Conservation (phyloP, 2,797 vertebrate species). For the Iguana delicatissima region DNA sequence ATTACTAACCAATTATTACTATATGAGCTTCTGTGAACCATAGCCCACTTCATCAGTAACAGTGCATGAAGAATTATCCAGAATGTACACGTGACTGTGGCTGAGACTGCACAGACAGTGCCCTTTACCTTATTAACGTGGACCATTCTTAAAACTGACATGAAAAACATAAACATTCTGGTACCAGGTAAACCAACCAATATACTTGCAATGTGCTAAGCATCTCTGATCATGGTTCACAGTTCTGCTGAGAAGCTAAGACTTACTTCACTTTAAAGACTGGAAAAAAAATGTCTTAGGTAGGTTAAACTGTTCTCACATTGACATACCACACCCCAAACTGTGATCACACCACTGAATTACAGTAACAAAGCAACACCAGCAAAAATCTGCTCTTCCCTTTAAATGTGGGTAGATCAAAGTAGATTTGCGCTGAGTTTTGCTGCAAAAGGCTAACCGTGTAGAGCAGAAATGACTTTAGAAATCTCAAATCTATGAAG, state of each 20-base stretch:
- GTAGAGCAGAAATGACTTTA: too few species aligned
- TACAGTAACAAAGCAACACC: not conserved
- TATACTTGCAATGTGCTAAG: not conserved
- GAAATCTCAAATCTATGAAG: not conserved
- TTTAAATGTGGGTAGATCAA: too few species aligned
- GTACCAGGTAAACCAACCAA: not conserved
- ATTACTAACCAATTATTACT: too few species aligned
- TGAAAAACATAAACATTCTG: not conserved
- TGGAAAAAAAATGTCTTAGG: not conserved
- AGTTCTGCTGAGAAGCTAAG: not conserved
- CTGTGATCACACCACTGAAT: not conserved
- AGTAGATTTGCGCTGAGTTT: too few species aligned
- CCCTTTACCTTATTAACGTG: not conserved
- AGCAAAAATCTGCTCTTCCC: not conserved
- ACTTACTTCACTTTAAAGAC: not conserved
- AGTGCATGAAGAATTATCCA: too few species aligned
- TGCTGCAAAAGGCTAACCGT: not conserved
- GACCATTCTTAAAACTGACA: not conserved
- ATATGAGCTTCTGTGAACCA: too few species aligned
- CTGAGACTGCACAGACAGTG: not conserved
- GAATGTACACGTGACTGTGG: too few species aligned
- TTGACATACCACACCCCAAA: not conserved
- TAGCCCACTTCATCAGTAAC: too few species aligned
- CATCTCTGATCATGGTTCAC: not conserved
- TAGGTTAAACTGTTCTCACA: not conserved